Base-by-base conservation (phyloP, 2,888 invertebrate genomes). In the Galerucella calmariensis region DNA sequence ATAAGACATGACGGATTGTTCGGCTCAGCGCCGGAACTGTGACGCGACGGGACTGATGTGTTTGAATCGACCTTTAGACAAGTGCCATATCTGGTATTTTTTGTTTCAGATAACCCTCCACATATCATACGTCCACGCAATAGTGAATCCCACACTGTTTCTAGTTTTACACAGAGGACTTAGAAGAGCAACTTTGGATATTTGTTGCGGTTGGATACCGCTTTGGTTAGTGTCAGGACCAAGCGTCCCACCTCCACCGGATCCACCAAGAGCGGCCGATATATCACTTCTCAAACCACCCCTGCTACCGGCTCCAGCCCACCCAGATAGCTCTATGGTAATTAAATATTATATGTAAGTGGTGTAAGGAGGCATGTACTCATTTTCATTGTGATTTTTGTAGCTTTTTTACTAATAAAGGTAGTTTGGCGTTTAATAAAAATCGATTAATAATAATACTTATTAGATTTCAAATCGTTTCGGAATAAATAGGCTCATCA, bases 111-210 rank as follows among this genome's bases (percentile, higher is more conserved):
- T 95, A 83, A 94, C 94, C 68, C 90, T 95, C 82, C 95, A 95
- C 90, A 94, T 95, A 88, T 95, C 95, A 79, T 95, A 95, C 89
- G 93, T 94, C 79, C 95, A 95, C 88, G 94, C 95, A 51, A 94
- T 95, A 82, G 94, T 95, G 80, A 95, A 95, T 85, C 95, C 95
- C 3, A 91, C 93, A 53, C 89, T 95, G 79, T 94, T 95, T 87
- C 90, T 95, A 86, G 92, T 93, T 67, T 89, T 95, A 72, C 95
- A 95, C 85, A 91, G 93, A 48, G 94, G 94, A 2, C 89, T 95
- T 76, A 90, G 94, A 20, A 90, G 92, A 69, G 94, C 94, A 0
- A 90, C 92, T 56, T 87, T 93, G 68, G 94, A 94, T 85, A 88
- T 94, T 59, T 93, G 94, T 88, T 94, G 94, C 87, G 94, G 94